phyloP scores from a whole-genome alignment of 2,113 vertebrate species.

The Uria lomvia region DNA sequence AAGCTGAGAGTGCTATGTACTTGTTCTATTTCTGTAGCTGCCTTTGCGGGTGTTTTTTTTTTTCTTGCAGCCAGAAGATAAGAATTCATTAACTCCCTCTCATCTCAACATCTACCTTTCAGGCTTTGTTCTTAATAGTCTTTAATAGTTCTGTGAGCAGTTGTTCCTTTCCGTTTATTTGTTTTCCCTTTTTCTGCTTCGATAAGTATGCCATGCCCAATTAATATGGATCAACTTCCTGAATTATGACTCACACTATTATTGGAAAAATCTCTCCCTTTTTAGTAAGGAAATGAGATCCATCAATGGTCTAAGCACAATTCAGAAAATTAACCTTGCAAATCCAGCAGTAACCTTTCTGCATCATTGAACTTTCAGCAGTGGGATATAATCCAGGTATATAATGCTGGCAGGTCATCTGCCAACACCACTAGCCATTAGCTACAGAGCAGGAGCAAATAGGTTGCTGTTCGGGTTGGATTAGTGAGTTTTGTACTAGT shows the following conservation, averaged over 20 bases:
- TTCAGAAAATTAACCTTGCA: neutral
- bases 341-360: neutral
- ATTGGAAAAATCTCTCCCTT: neutral
- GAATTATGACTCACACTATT: neutral
- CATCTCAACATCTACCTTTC: neutral
- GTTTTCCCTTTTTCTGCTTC: neutral
- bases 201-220: neutral
- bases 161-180: slow-evolving; percentile 6
- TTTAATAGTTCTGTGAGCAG: neutral
- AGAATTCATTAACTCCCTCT: slow-evolving; percentile 11
- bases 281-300: neutral
- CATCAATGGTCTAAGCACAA: neutral
- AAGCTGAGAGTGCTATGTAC: neutral
- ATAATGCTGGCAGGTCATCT: neutral
- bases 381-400: neutral
- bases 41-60: neutral
- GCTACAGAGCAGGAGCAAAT: neutral
- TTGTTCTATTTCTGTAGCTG: neutral
- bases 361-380: neutral
- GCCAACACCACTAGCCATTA: neutral
- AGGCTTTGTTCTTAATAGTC: neutral
- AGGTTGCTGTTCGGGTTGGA: neutral
- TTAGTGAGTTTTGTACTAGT: neutral
- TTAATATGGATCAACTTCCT: neutral
- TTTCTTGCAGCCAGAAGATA: neutral